Evolutionary conservation across 1,140 invertebrate species (phyloP).

Genomic region (Brachionus paranguensis): DNA sequence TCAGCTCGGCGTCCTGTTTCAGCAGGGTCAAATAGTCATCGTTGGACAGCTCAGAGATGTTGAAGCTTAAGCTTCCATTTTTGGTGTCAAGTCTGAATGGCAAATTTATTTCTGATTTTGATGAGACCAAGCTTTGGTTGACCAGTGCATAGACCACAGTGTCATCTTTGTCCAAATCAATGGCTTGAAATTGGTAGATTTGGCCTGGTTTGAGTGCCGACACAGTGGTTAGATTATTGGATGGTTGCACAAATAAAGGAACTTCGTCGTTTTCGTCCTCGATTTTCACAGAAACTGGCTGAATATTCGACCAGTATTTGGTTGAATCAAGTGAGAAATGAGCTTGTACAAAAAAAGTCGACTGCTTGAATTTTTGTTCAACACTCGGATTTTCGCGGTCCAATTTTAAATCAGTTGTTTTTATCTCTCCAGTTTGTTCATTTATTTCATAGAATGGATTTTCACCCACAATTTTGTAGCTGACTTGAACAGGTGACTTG

Average conservation of each 20-base stretch:
- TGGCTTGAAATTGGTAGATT: background rate
- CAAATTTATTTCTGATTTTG: background rate
- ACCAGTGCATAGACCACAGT: background rate
- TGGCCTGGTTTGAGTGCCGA: background rate
- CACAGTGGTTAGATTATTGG: background rate
- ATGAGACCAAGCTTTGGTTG: background rate
- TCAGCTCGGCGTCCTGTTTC: background rate
- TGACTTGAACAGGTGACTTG: background rate
- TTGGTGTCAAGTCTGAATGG: background rate
- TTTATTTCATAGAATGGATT: slow-evolving; percentile 13
- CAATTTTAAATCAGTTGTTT: background rate
- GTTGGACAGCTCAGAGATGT: background rate
- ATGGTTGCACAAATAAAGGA: background rate
- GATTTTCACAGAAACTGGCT: background rate
- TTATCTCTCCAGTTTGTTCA: slow-evolving; percentile 1
- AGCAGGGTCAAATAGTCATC: slow-evolving; percentile 9
- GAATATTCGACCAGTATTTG: background rate
- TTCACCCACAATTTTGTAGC: background rate
- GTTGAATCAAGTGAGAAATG: background rate
- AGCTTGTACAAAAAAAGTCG: background rate
- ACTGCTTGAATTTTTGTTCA: background rate
- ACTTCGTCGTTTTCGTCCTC: background rate
- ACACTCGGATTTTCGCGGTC: background rate
- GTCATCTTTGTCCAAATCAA: background rate
- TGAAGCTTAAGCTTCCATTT: slow-evolving; percentile 1